A percentile compares a stretch with the other conserved stretches of the same genome.
phyloP scores from a whole-genome alignment of 2,888 invertebrate genomes.

The Drosophila hamatofila region DNA sequence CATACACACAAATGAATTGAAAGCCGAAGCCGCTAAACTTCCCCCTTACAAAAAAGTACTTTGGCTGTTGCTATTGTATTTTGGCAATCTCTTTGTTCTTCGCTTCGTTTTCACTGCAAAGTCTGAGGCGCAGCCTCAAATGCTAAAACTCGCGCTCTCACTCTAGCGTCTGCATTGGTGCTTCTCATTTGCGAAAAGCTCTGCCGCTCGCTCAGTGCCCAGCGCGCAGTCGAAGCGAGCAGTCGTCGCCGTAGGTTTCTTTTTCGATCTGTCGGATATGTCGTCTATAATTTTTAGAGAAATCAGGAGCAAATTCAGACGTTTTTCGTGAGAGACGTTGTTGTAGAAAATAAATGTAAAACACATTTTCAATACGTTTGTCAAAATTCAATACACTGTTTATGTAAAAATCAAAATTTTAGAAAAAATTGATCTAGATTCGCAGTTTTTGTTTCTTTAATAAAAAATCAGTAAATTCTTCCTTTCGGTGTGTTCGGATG shows the following conservation, averaged over 20 bases:
- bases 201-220: constrained; percentile 26
- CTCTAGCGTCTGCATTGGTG: neutral
- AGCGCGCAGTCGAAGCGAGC: constrained; percentile 28
- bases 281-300: constrained; percentile 1
- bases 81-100: constrained; percentile 8
- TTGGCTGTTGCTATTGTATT: neutral
- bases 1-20: neutral
- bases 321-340: constrained; percentile 13
- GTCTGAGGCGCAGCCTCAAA: constrained; percentile 22
- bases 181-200: constrained; percentile 5
- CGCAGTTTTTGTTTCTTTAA: constrained; percentile 8
- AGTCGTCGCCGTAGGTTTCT: constrained; percentile 26
- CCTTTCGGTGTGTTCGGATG: constrained; percentile 5
- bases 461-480: constrained; percentile 20
- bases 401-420: constrained; percentile 24
- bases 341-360: constrained; percentile 24
- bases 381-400: constrained; percentile 48
- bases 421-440: constrained; percentile 31
- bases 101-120: constrained; percentile 17
- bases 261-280: constrained; percentile 3
- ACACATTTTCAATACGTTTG: constrained; percentile 26
- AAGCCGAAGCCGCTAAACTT: constrained; percentile 9
- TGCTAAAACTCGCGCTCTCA: neutral
- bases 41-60: neutral
- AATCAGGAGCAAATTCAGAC: constrained; percentile 9